Base-by-base conservation (phyloP, 2,113 vertebrate species). In the Tricholaema leucomelas region DNA sequence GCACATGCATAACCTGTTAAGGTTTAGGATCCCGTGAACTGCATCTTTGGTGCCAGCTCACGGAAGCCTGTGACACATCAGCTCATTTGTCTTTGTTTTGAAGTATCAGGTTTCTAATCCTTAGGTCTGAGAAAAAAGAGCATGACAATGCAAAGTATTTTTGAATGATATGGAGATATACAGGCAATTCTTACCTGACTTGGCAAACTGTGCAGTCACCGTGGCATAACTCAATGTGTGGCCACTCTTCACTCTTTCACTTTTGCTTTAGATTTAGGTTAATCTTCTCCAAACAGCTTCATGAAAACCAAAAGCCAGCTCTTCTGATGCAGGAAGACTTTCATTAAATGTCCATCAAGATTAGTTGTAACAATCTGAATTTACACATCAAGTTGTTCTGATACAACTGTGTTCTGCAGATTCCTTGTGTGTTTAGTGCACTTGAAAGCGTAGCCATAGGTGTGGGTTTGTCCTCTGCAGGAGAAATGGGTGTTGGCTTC, bases 371-470 rank as follows among this genome's bases (percentile, higher is more conserved):
- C 61, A 79, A 50, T 44, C 50, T 89, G 61, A 87, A 76, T 76
- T 79, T 82, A 36, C 13, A 79, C 21, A 33, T 92, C 19, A 50
- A 14, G 20, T 54, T 72, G 17, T 44, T 73, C 71, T 54, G 61
- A 17, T 83, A 35, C 4, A 20, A 6, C 61, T 8, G 38, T 36
- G 59, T 24, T 73, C 78, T 66, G 78, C 2, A 1, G 46, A 21
- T 55, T 20, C 55, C 36, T 38, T 1, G 0, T 46, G 42, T 61
- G 20, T 70, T 89, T 40, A 54, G 44, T 10, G 15, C 21, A 75
- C 71, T 92, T 91, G 87, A 93, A 96, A 92, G 42, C 69, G 64
- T 94, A 95, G 91, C 95, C 90, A 93, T 92, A 71, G 93, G 90
- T 95, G 90, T 95, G 95, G 85, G 94, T 91, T 94, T 92, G 90